phyloP scores from a whole-genome alignment of 2,113 vertebrate species.

The Pedionomus torquatus region DNA sequence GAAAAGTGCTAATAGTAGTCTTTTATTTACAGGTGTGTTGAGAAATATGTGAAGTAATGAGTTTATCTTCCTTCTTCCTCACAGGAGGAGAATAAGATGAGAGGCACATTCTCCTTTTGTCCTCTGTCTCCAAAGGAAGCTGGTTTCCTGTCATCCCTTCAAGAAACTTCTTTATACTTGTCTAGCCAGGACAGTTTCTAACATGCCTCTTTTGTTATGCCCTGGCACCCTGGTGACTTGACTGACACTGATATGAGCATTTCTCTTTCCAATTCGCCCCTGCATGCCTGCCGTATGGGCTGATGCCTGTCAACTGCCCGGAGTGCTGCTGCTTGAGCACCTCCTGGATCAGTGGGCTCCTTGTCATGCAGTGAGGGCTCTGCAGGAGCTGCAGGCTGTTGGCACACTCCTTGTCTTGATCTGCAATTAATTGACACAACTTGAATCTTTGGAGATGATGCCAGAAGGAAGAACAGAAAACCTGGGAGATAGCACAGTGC shows the following conservation, averaged over 20 bases:
- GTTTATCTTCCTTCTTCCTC: neutral
- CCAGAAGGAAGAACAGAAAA: neutral
- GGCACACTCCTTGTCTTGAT: neutral
- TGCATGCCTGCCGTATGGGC: neutral
- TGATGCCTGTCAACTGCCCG: neutral
- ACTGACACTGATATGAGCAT: neutral
- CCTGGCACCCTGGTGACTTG: neutral
- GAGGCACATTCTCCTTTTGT: neutral
- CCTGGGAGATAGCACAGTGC: neutral
- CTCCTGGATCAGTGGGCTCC: neutral
- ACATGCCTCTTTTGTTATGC: neutral
- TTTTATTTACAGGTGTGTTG: slow-evolving; percentile 38
- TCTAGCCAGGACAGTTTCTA: slow-evolving; percentile 12
- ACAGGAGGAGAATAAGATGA: neutral
- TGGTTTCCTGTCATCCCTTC: neutral
- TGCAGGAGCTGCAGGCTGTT: neutral
- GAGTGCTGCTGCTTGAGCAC: neutral
- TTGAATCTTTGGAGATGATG: neutral
- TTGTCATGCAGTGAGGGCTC: neutral
- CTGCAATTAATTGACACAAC: slow-evolving; percentile 5
- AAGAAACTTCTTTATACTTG: neutral
- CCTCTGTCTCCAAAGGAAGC: neutral
- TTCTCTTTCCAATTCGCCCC: neutral
- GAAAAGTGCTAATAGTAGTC: neutral
- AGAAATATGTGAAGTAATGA: neutral